Percentiles rank a stretch among this genome's conserved stretches.
Conservation (phyloP, 2,797 vertebrate species). For the Peromyscus eremicus region DNA sequence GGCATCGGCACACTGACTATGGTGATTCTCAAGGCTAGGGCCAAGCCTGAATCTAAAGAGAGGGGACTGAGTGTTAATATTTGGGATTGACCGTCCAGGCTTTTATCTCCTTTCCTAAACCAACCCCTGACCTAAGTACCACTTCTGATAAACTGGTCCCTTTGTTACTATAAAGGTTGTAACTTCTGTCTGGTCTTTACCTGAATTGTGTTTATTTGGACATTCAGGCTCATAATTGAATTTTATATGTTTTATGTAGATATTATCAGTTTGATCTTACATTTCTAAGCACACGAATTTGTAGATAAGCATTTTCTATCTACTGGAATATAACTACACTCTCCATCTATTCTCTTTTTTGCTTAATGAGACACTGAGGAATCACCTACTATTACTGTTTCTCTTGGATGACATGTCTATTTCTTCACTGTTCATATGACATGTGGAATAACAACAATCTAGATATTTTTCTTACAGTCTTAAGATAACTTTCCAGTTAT, state of each 20-base stretch:
- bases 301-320: neutral
- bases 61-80: neutral
- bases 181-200: neutral
- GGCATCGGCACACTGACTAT: neutral
- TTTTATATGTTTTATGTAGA: neutral
- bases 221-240: neutral
- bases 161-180: neutral
- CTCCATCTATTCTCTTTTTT: neutral
- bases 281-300: neutral
- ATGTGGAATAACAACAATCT: neutral
- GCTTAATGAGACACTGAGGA: neutral
- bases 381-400: neutral
- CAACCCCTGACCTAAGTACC: fast-evolving
- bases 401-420: neutral
- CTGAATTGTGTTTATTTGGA: neutral
- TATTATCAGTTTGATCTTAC: neutral
- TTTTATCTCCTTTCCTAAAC: neutral
- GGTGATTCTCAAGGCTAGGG: neutral
- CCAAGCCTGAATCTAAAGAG: neutral
- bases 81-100: neutral
- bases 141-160: neutral
- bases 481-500: neutral
- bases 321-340: neutral
- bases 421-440: neutral
- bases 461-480: neutral